phyloP scores from a whole-genome alignment of 1,140 invertebrate species.

The Globodera ellingtonae region DNA sequence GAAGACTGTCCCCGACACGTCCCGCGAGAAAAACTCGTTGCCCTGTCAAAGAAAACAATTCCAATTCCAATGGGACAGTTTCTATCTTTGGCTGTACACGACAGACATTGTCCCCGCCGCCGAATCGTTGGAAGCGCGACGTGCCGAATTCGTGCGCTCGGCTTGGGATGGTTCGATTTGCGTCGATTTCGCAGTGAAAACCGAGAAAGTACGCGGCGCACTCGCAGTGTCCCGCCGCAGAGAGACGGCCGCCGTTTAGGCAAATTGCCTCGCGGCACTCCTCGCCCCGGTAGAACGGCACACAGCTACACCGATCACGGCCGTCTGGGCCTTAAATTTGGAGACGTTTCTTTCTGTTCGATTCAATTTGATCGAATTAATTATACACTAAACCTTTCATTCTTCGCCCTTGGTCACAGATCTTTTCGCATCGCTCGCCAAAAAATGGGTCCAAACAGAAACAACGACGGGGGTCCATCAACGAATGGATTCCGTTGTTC shows the following conservation, averaged over 20 bases:
- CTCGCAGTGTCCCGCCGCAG: conserved; percentile 50
- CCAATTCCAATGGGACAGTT: not conserved
- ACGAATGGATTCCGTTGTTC: conserved; percentile 57
- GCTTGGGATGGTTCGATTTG: conserved; percentile 51
- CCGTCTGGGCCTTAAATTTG: conserved; percentile 31
- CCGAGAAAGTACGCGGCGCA: conserved; percentile 60
- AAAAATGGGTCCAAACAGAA: conserved; percentile 61
- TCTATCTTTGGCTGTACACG: not conserved
- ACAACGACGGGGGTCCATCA: conserved; percentile 45
- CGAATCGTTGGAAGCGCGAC: conserved; percentile 57
- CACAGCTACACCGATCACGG: conserved; percentile 59
- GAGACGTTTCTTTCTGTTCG: conserved; percentile 9
- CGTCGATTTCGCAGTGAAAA: conserved; percentile 62
- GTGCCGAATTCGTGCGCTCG: conserved; percentile 11
- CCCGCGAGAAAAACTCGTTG: conserved; percentile 59
- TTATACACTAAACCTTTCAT: conserved; percentile 35
- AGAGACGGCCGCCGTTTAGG: conserved; percentile 56
- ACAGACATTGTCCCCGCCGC: conserved; percentile 40
- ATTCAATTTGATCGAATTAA: conserved; percentile 18
- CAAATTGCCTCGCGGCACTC: conserved; percentile 64
- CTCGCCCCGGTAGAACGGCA: conserved; percentile 60
- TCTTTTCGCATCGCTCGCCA: conserved; percentile 61
- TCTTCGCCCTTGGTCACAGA: conserved; percentile 61
- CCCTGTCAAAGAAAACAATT: conserved; percentile 32
- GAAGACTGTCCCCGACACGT: conserved; percentile 64